phyloP scores from a whole-genome alignment of 2,113 vertebrate species.

The Thryonomys swinderianus region DNA sequence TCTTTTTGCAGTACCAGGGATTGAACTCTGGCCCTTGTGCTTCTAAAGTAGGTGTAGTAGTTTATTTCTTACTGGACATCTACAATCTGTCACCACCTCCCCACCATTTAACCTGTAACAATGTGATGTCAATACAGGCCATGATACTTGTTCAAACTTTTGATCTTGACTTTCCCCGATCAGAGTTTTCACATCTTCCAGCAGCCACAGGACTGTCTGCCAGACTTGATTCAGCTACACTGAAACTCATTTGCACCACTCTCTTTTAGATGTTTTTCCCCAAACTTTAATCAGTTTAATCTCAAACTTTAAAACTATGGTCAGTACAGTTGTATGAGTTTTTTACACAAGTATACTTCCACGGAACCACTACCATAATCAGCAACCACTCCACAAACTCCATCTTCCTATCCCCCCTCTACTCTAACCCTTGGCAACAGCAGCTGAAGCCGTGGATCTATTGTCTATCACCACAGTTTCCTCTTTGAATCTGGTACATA shows the following conservation, averaged over 20 bases:
- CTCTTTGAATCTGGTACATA: neutral
- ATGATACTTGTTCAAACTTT: neutral
- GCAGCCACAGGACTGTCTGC: rapidly evolving
- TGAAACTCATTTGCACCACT: neutral
- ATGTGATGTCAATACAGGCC: neutral
- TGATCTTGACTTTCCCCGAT: neutral
- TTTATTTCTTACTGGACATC: neutral
- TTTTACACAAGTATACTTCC: neutral
- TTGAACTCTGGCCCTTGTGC: too few relatives aligned
- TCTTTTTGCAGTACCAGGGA: too few relatives aligned
- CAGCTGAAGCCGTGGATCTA: neutral
- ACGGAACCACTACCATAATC: neutral
- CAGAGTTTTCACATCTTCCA: neutral
- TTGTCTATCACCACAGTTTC: neutral
- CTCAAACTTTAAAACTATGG: neutral
- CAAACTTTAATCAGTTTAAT: neutral
- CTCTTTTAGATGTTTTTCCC: neutral
- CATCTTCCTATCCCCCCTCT: neutral
- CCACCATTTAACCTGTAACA: neutral
- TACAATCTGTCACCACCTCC: neutral
- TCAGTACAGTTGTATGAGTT: neutral
- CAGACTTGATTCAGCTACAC: neutral
- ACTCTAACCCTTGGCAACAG: neutral
- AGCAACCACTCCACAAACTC: neutral
- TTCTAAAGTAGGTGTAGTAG: too few relatives aligned